Evolutionary conservation across 2,113 vertebrate genomes (phyloP).

Genomic region (Taxidea taxus): DNA sequence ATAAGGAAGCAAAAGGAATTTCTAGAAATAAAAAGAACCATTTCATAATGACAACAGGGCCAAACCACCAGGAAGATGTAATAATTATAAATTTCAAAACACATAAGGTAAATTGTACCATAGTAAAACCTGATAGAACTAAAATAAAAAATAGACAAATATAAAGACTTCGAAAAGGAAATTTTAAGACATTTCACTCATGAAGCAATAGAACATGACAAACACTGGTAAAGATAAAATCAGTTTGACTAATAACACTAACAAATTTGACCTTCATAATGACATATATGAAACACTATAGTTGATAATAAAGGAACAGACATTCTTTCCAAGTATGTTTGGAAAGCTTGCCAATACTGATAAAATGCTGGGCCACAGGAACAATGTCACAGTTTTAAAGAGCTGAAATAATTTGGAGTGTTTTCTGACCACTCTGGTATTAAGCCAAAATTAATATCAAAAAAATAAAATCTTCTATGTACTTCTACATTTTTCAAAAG

Average conservation of each 20-base stretch:
- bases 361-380: not conserved
- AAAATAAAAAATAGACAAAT: not conserved
- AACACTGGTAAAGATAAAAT: not conserved
- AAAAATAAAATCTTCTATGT: not conserved
- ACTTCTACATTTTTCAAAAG: not conserved
- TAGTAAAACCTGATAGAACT: not conserved
- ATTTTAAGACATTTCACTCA: not conserved
- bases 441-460: not conserved
- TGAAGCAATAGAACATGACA: not conserved
- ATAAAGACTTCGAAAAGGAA: not conserved
- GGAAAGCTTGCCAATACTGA: not conserved
- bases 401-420: not conserved
- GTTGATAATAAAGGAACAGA: not conserved
- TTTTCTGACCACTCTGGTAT: not conserved
- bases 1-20: not conserved
- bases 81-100: constrained; percentile 17
- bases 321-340: not conserved
- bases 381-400: not conserved
- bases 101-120: not conserved
- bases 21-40: not conserved
- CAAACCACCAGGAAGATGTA: not conserved
- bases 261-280: not conserved
- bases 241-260: not conserved
- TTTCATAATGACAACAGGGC: not conserved
- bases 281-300: not conserved